These are phyloP conservation scores for Sepiola atlantica DNA, from an alignment of 2,888 invertebrate genomes.

Conservation along the genomic window DNA sequence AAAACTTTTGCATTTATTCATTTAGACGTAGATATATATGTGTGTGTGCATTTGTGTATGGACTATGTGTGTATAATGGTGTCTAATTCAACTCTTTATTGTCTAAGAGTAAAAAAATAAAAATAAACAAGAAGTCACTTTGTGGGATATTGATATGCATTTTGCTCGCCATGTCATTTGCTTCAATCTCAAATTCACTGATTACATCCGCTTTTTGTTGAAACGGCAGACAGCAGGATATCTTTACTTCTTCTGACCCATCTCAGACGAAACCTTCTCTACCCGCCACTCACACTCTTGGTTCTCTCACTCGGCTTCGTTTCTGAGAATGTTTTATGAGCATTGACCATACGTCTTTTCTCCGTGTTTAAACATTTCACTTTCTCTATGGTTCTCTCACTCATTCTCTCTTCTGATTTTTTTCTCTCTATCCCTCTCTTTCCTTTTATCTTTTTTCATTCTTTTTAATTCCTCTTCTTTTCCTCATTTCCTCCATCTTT, in stretches of 20 bases:
- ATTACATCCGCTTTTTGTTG: conserved; percentile 6
- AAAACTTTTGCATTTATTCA: too few species aligned
- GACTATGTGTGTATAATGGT: background rate
- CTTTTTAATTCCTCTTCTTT: background rate
- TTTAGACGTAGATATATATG: too few species aligned
- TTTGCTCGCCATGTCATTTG: background rate
- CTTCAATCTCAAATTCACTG: conserved; percentile 13
- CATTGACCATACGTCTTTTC: background rate
- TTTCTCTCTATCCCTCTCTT: too few species aligned
- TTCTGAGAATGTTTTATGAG: background rate
- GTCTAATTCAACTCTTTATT: background rate
- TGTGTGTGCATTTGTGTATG: background rate
- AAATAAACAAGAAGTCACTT: background rate
- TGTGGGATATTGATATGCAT: background rate
- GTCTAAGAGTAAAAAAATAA: background rate
- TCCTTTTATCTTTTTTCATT: background rate
- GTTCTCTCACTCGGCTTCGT: background rate
- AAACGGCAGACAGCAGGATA: background rate
- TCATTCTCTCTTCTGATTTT: too few species aligned
- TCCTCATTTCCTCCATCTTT: too few species aligned
- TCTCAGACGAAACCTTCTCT: background rate
- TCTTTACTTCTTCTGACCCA: background rate
- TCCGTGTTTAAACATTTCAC: background rate
- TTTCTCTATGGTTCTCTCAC: too few species aligned
- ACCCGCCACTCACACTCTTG: background rate